These are phyloP conservation scores for Poecilus cupreus DNA, from an alignment of 2,888 invertebrate species.

Conservation along the genomic window DNA sequence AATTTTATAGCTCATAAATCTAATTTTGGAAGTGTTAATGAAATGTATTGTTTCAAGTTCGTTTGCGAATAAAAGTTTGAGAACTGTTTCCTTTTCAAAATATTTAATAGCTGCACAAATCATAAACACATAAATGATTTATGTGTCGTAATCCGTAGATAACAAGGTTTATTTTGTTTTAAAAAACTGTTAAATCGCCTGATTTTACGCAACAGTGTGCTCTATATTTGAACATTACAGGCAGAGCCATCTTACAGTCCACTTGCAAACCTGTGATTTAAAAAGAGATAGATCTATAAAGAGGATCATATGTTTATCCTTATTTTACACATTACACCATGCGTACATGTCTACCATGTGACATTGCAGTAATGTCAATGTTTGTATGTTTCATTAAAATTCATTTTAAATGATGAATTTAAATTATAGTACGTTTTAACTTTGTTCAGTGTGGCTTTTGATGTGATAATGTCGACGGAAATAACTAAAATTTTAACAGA, in stretches of 20 bases:
- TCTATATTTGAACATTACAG: background rate
- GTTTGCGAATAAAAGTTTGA: too few relatives aligned
- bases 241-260: background rate
- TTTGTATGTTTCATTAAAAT: slow-evolving; percentile 50
- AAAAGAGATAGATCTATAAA: background rate
- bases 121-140: background rate
- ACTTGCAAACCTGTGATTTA: background rate
- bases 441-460: slow-evolving; percentile 43
- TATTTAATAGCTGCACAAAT: too few relatives aligned
- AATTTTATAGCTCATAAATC: too few relatives aligned
- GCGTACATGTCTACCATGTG: slow-evolving; percentile 20
- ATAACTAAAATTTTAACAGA: slow-evolving; percentile 9
- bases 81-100: too few relatives aligned
- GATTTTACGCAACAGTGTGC: background rate
- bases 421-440: slow-evolving; percentile 46
- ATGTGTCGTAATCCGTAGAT: background rate
- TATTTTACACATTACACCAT: background rate
- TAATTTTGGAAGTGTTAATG: too few relatives aligned
- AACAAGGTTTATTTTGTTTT: background rate
- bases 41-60: too few relatives aligned
- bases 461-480: slow-evolving; percentile 44
- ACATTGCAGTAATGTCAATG: slow-evolving; percentile 43
- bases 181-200: background rate
- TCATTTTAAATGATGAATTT: slow-evolving; percentile 49
- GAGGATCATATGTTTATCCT: background rate